Base-by-base conservation (phyloP, 2,113 vertebrate species). In the Hypanus sabinus region DNA sequence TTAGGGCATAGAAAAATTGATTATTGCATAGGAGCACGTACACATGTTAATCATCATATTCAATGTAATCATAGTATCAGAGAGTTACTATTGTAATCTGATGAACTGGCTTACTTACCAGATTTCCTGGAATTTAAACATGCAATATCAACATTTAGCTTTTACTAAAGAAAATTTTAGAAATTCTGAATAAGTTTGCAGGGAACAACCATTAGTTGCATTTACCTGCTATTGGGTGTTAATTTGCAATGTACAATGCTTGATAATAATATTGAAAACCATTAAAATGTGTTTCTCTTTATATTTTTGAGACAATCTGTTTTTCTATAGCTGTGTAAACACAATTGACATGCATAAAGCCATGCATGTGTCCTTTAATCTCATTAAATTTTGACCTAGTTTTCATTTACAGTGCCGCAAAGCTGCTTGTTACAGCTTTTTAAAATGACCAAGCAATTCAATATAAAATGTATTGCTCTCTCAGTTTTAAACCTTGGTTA, bases 401-500 rank as follows among this genome's bases (percentile, higher is more conserved):
- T 73, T 92, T 73, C 46, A 30, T 46, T 55, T 55, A 27, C 24
- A 27, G 24, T 38, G 24, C 20, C 30, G 70, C 36, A 62, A 93
- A 73, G 70, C 68, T 75, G 91, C 10, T 87, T 60, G 83, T 93
- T 8, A 30, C 68, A 16, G 0, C 62, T 16, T 68, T 88, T 90
- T 20, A 65, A 90, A 90, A 90, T 90, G 85, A 90, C 60, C 85
- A 90, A 90, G 30, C 14, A 90, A n/a, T 90, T 65, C 27, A 88
- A 88, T 62, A 60, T 30, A 88, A 88, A 88, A 87, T 22, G 46
- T 30, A 11, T 90, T 73, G 71, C 71, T 73, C 0, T 18, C 6
- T 33, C 46, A 85, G 46, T 85, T 85, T 20, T 65, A 65, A 65
- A 30, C 8, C 30, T 62, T 62, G 30, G 33, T 88, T 88, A 27